These are phyloP conservation scores for Calidris pygmaea DNA, from an alignment of 2,113 vertebrate species.

Conservation along the genomic window DNA sequence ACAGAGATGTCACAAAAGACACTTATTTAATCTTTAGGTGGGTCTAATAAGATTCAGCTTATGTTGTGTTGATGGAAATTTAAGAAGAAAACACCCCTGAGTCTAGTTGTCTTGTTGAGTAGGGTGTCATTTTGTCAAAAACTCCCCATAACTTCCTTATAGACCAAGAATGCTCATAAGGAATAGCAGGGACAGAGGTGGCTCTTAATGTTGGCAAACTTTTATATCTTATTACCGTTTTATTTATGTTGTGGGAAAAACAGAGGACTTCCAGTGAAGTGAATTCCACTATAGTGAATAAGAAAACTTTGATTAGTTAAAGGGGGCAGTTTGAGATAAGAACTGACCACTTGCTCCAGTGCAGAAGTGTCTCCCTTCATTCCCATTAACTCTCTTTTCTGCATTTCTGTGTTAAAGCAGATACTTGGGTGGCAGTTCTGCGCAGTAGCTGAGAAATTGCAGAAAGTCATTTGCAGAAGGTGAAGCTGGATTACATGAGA, in stretches of 20 bases:
- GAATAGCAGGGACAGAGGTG: neutral
- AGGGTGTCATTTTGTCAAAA: neutral
- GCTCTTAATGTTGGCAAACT: neutral
- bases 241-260: neutral
- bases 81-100: neutral
- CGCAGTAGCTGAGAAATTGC: neutral
- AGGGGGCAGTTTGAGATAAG: neutral
- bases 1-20: rapidly evolving
- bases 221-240: neutral
- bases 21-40: rapidly evolving
- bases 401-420: neutral
- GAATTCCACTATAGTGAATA: neutral
- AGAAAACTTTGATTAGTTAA: neutral
- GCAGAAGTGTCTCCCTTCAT: neutral
- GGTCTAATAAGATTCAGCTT: rapidly evolving
- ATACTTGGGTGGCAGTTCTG: neutral
- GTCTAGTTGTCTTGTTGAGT: neutral
- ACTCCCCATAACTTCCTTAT: neutral
- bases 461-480: neutral
- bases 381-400: neutral
- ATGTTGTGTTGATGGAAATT: neutral
- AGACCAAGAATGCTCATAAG: neutral
- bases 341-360: neutral
- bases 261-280: neutral
- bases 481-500: neutral